Evolutionary conservation across 2,113 vertebrate genomes (phyloP).

Genomic region (Psophia crepitans): DNA sequence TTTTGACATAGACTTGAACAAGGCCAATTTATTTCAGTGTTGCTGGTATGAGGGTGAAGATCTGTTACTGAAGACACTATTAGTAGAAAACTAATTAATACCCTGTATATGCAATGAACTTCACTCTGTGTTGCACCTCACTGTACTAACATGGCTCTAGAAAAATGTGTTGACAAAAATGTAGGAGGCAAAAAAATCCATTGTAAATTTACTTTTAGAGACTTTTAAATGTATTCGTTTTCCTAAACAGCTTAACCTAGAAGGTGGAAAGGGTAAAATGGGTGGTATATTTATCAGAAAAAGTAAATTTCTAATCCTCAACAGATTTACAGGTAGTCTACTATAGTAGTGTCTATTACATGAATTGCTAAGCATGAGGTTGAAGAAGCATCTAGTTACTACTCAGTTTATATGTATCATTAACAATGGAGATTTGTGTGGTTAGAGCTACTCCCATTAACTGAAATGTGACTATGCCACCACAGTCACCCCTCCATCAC

Average conservation of each 20-base stretch:
- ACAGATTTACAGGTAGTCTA: background rate
- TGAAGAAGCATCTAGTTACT: background rate
- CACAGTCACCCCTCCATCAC: background rate
- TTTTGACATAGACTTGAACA: background rate
- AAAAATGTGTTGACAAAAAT: background rate
- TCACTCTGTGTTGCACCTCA: background rate
- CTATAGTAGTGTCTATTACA: background rate
- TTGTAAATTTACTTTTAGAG: background rate
- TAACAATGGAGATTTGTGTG: background rate
- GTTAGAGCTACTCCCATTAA: background rate
- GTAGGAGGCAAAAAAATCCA: background rate
- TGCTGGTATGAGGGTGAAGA: background rate
- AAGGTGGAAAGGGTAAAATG: background rate
- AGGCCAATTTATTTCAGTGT: background rate
- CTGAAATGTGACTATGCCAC: background rate
- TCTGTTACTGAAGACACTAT: background rate
- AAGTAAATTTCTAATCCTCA: background rate
- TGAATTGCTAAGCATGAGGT: background rate
- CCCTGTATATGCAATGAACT: background rate
- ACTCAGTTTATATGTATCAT: background rate
- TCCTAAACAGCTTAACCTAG: background rate
- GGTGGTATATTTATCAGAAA: background rate
- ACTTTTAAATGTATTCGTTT: background rate
- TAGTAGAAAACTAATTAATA: background rate
- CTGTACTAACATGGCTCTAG: background rate